Evolutionary conservation across 2,888 invertebrate species (phyloP), one percentile per base, ranked within the genome.

Genomic region (Mesorhabditis sp.): DNA sequence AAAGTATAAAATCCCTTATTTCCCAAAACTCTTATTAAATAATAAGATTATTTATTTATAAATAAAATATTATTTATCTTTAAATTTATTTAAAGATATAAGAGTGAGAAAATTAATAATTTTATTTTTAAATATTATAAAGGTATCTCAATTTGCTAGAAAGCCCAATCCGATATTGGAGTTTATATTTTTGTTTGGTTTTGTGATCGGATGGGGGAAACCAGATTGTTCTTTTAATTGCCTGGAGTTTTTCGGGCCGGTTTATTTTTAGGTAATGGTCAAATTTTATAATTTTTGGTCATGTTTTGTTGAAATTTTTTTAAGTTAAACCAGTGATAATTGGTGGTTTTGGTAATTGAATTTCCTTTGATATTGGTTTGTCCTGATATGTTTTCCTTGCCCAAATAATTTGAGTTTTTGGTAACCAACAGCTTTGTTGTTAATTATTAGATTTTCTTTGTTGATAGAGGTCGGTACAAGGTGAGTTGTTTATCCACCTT

Each of bases 341-440:
- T 80, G 92, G 92, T 69, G 92, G 92, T 83, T 92, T 92, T 89
- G 92, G 92, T 74, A 93, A 93, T 87, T 92, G 91, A 90, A 83
- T 92, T 92, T 0, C 92, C 92, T 4, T 80, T 92, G 87, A 91
- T 92, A 89, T 80, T 92, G 83, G 91, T 91, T 74, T 90, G 91
- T 0, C 91, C 91, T 4, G 92, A 93, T 89, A 92, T 92, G 91
- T 6, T 92, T 92, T 68, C 92, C 92, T 0, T 92, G 92, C 85
- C 89, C 92, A 89, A 92, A 92, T 90, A 92, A 92, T 88, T 90
- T 92, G 90, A 92, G 92, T 86, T 92, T 92, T 88, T 92, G 92
- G 89, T 76, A 92, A n/a, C 91, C 91, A 0, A 91, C 91, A 0
- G 90, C 91, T 7, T 81, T 92, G 81, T 88, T 89, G n/a, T 78